Evolutionary conservation across 2,113 vertebrate genomes (phyloP), one percentile per base, ranked within the genome.

Genomic region (human): DNA sequence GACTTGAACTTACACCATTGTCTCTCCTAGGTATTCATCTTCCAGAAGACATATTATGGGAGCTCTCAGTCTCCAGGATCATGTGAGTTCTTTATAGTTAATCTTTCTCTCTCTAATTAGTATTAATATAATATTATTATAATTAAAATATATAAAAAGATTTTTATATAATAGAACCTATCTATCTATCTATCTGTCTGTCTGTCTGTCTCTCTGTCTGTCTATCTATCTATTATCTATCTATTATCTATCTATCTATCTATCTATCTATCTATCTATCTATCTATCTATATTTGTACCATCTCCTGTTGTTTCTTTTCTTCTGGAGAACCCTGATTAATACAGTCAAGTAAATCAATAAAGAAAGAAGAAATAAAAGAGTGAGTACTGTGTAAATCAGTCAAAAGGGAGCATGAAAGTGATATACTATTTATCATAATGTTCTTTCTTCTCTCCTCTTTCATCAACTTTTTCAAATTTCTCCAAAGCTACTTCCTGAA

Each of bases 401-500:
- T 86, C 81, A 93, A 87, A 78, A 40, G 72, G 93, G 2, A 70
- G 0, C 18, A 84, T 90, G 17, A 8, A 50, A 94, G 61, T 0
- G 5, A 90, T 89, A 32, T 32, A 92, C 90, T 92, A 72, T 93
- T 97, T 94, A 83, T 32, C 59, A 40, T 45, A 68, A 88, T 32
- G 25, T 79, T 92, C 76, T 96, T 93, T 84, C 83, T 43, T 79
- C 55, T 88, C 6, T 96, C 6, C 57, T 78, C 3, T 95, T 89
- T 94, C 52, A 92, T 89, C 68, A 83, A 57, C 35, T 89, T 95
- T 93, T 22, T 95, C 64, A 90, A 68, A 82, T 83, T 75, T 92
- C 38, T 80, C 18, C 68, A 68, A 89, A 93, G 87, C 73, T 93
- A 43, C 50, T 96, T 98, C 73, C 73, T 96, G 72, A 84, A 88